A percentile compares a stretch with the other conserved stretches of the same genome.
These are phyloP conservation scores for Panthera tigris DNA, from an alignment of 2,113 vertebrate genomes.

Conservation along the genomic window DNA sequence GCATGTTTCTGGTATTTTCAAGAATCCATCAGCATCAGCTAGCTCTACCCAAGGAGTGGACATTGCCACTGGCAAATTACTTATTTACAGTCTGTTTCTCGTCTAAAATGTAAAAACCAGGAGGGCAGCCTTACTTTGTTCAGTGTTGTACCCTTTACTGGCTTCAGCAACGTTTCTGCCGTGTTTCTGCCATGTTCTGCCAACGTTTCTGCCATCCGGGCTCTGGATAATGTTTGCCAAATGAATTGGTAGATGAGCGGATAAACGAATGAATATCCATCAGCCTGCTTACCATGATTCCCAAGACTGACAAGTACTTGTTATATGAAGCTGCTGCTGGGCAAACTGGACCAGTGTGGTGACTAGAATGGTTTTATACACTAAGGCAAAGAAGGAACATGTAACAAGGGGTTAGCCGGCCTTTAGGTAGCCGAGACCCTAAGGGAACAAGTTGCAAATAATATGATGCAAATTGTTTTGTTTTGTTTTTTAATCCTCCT, in stretches of 20 bases:
- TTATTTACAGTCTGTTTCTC: not conserved
- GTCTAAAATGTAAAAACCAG: not conserved
- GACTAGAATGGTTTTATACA: not conserved
- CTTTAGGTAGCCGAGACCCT: not conserved
- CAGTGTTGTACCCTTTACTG: not conserved
- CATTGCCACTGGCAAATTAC: not conserved
- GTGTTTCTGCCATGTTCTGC: too few species aligned
- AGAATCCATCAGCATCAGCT: not conserved
- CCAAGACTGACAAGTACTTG: not conserved
- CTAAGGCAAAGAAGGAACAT: not conserved
- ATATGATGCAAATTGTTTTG: not conserved
- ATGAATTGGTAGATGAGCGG: not conserved
- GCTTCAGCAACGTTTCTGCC: not conserved
- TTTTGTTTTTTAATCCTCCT: not conserved
- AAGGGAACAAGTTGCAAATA: not conserved
- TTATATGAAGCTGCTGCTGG: not conserved
- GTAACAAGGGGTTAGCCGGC: too few species aligned
- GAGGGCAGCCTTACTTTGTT: not conserved
- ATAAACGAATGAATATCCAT: not conserved
- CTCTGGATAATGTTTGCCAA: not conserved
- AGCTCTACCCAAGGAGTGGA: not conserved
- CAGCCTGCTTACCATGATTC: not conserved
- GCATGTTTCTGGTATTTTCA: not conserved
- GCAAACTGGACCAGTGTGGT: not conserved
- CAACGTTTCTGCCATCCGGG: not conserved